Evolutionary conservation across 2,888 invertebrate species (phyloP), one percentile per base, ranked within the genome.

Genomic region (Melanargia galathea): DNA sequence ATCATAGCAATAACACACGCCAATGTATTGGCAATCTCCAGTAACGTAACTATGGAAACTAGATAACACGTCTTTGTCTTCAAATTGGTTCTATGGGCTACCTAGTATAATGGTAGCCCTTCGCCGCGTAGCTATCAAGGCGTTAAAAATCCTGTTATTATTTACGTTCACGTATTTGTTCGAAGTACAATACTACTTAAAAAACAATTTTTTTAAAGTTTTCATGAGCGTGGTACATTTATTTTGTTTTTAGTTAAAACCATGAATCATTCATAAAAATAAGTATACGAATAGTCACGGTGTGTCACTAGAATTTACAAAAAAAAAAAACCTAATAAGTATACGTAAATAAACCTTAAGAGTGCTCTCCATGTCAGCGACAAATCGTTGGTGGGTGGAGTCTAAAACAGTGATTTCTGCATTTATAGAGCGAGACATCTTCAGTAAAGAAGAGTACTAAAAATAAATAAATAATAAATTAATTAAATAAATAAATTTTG

Each of bases 1-100:
- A 40, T 26, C 45, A 49, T 59, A 18, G 7, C 6, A 1, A 6
- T 30, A 30, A 20, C 22, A 63, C 45, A 63, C 46, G 62, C 54
- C 26, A 38, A 56, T 60, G 62, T 57, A 62, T 59, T 65, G 64
- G 58, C 64, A 62, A 54, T 55, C 30, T 46, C 20, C 73, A 75
- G 76, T 74, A 76, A 26, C 63, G 79, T 82, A 71, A 68, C 73
- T 75, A 80, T 79, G 74, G 76, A 63, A 66, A 80, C 75, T 65
- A 66, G 72, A 75, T 74, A 76, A 72, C 65, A 54, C 55, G 43
- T 30, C 46, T 55, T 43, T 43, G 30, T 30, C 6, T 62, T 35
- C 30, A 67, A 65, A 60, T 60, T 55, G n/a, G 55, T 55, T 63
- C 63, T 66, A 60, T 55, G 62, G 33, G 63, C 38, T 18, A 18